phyloP scores from a whole-genome alignment of 2,797 vertebrate genomes.

The Acanthornis magna region DNA sequence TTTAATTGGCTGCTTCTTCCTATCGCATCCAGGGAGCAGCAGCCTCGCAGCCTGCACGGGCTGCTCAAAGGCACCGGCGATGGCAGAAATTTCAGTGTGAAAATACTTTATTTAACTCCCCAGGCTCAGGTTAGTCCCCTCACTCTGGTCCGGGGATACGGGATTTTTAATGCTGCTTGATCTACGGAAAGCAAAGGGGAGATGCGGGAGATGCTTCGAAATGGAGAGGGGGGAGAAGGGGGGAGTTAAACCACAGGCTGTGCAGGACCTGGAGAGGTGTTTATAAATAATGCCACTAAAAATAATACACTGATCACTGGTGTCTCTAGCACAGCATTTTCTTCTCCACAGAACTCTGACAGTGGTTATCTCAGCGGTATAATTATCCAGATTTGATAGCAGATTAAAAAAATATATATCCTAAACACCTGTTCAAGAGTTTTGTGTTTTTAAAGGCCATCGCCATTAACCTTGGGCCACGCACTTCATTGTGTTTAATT shows the following conservation, averaged over 20 bases:
- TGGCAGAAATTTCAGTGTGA: background rate
- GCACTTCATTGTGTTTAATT: conserved; percentile 70
- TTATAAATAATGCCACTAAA: conserved; percentile 47
- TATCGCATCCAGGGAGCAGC: background rate
- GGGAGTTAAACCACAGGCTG: background rate
- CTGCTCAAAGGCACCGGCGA: background rate
- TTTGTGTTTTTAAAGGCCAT: conserved; percentile 64
- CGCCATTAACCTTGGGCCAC: conserved; percentile 69
- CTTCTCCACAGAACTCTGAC: conserved; percentile 34
- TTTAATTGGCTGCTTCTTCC: conserved; percentile 6
- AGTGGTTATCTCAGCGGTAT: background rate
- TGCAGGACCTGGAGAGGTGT: background rate
- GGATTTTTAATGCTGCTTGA: background rate
- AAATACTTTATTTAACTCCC: background rate
- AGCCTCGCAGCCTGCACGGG: background rate
- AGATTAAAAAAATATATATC: conserved; percentile 42
- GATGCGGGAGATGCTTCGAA: background rate
- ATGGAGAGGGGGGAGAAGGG: background rate
- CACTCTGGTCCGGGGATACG: background rate
- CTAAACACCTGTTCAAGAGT: conserved; percentile 64
- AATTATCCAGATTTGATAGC: conserved; percentile 50
- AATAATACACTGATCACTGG: background rate
- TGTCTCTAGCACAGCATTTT: background rate
- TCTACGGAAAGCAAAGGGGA: background rate
- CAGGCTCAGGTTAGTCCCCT: background rate